Evolutionary conservation across 2,888 invertebrate genomes (phyloP).

Genomic region (Conistra vaccinii): DNA sequence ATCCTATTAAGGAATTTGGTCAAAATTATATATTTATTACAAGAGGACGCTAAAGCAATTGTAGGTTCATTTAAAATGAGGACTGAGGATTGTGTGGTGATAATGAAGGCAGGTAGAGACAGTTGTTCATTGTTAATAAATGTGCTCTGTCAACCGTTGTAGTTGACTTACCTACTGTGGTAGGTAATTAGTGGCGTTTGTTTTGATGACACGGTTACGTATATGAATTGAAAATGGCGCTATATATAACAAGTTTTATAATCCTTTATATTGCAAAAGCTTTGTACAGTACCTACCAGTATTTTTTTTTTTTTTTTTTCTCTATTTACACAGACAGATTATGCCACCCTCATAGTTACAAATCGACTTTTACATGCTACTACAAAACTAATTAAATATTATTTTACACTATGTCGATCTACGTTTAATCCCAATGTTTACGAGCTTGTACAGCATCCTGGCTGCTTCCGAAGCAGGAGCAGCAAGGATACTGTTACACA

Average conservation of each 20-base stretch:
- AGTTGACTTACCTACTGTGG: slow-evolving; percentile 7
- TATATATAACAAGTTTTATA: not conserved
- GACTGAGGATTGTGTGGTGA: slow-evolving; percentile 30
- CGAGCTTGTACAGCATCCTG: too few relatives aligned
- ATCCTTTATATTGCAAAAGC: not conserved
- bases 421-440: too few relatives aligned
- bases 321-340: too few relatives aligned
- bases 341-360: too few relatives aligned
- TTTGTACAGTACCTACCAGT: not conserved
- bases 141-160: slow-evolving; percentile 29
- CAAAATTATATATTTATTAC: slow-evolving; percentile 49
- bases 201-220: not conserved
- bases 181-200: slow-evolving; percentile 38
- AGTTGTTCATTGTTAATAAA: slow-evolving; percentile 42
- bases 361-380: too few relatives aligned
- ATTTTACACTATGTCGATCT: too few relatives aligned
- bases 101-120: slow-evolving; percentile 18
- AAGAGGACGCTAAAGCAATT: slow-evolving; percentile 41
- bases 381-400: too few relatives aligned
- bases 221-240: not conserved
- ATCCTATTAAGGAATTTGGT: slow-evolving; percentile 55
- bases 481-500: too few relatives aligned
- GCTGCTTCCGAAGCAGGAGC: too few relatives aligned
- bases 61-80: slow-evolving; percentile 57
- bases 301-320: too few relatives aligned